These are phyloP conservation scores for Entomobrya multifasciata DNA, from an alignment of 2,888 invertebrate species.

Conservation along the genomic window DNA sequence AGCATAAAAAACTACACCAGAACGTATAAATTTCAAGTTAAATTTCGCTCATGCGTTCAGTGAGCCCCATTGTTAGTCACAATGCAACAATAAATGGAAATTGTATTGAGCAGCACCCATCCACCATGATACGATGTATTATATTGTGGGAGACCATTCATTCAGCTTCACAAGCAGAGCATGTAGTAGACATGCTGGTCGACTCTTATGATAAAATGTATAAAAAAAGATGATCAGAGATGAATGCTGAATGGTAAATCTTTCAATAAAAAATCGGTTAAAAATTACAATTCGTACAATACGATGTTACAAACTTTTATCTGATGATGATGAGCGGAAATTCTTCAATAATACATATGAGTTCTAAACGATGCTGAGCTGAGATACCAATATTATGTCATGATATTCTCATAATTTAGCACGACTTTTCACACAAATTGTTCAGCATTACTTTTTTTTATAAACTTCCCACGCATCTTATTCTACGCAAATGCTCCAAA, in stretches of 20 bases:
- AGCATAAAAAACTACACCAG: too few relatives aligned
- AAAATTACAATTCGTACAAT: not conserved
- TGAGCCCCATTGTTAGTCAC: not conserved
- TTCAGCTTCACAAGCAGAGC: conserved; percentile 63
- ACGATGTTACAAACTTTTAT: too few relatives aligned
- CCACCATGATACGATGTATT: not conserved
- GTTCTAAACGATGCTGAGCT: too few relatives aligned
- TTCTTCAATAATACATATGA: too few relatives aligned
- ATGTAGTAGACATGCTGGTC: conserved; percentile 28
- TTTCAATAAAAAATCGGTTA: not conserved
- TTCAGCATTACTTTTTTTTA: not conserved
- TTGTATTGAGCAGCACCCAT: conserved; percentile 51
- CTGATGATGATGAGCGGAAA: too few relatives aligned
- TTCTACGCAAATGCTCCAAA: not conserved
- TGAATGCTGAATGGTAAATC: conserved; percentile 14
- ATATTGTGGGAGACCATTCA: conserved; percentile 52
- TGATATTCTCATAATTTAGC: conserved; percentile 33
- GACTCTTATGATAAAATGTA: not conserved
- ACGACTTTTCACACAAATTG: conserved; percentile 50
- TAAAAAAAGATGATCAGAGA: not conserved
- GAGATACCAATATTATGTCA: not conserved
- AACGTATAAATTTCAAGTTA: too few relatives aligned
- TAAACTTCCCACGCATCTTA: conserved; percentile 18
- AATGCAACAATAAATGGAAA: conserved; percentile 40
- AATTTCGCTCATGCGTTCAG: too few relatives aligned